These are phyloP conservation scores for Lepidurus packardi DNA, from an alignment of 1,140 invertebrate species.

Conservation along the genomic window DNA sequence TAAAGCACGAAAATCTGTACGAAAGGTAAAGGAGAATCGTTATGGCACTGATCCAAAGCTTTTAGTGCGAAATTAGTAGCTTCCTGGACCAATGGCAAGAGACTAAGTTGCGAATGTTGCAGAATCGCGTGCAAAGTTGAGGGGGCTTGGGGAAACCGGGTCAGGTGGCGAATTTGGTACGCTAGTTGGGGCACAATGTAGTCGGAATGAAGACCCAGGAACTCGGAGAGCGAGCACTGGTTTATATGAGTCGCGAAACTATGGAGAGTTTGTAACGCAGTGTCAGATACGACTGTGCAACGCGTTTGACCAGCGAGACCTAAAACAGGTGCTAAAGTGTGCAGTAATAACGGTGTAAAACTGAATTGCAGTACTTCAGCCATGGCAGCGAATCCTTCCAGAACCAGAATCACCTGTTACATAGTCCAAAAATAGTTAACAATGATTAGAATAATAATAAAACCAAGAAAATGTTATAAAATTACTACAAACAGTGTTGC, in stretches of 20 bases:
- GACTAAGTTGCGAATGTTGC: neutral
- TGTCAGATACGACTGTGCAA: neutral
- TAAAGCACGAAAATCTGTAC: neutral
- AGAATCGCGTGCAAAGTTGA: neutral
- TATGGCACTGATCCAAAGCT: slow-evolving; percentile 7
- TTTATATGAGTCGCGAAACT: neutral
- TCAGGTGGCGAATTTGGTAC: slow-evolving; percentile 3
- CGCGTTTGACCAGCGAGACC: neutral
- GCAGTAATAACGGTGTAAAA: neutral
- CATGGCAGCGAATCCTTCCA: neutral
- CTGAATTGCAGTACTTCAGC: neutral
- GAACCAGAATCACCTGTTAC: neutral
- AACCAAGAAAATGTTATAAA: neutral
- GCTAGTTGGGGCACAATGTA: neutral
- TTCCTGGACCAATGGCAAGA: neutral
- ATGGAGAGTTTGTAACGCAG: neutral
- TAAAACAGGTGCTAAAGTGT: neutral
- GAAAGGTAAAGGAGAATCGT: neutral
- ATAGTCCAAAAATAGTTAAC: neutral
- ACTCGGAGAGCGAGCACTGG: neutral
- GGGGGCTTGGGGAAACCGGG: neutral
- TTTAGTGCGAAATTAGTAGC: neutral
- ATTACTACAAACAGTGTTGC: too few species aligned
- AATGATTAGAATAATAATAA: neutral
- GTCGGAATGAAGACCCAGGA: neutral